Base-by-base conservation (phyloP, 2,888 invertebrate genomes). In the Volucella inflata region DNA sequence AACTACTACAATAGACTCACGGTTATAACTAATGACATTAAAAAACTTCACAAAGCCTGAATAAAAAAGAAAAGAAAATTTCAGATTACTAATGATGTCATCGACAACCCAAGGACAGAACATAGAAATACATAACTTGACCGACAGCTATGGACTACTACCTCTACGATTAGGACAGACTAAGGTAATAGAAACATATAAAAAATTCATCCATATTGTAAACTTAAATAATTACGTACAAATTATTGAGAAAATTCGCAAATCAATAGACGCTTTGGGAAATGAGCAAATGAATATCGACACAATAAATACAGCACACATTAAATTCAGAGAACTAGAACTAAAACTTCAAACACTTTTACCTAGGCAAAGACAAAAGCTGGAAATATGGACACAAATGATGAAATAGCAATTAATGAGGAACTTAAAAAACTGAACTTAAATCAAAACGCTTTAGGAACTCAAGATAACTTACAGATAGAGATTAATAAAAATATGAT, bases 81-180 rank as follows among this genome's bases (percentile, higher is more conserved):
- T 62, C 14, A 70, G 42, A 17, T 71, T 59, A 9, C 48, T 71
- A 44, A 68, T 30, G 44, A 44, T 14, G 16, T 30, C n/a, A 53
- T 8, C 42, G 11, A 40, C 59, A 40, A 48, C 9, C 8, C 38
- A 55, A 50, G 59, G 48, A 48, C 70, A 72, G 11, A 16, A 50
- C 14, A 11, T 79, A 21, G 71, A 79, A 46, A 71, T 79, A 21
- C 72, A 71, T 50, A 64, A 72, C 50, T 51, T 79, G 46, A 64
- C 42, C 38, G 64, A 72, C 44, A 64, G 12, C 14, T 50, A 71
- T 17, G 64, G 64, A 17, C 40, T 71, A 2, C 46, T 71, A 60
- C 64, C 71, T 9, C 46, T 78, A 10, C 60, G 53, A 62, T 57
- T 71, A 50, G 78, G 64, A 55, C 44, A 17, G 2, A 30, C 78